phyloP scores from a whole-genome alignment of 2,113 vertebrate genomes.

The Chinchilla lanigera region DNA sequence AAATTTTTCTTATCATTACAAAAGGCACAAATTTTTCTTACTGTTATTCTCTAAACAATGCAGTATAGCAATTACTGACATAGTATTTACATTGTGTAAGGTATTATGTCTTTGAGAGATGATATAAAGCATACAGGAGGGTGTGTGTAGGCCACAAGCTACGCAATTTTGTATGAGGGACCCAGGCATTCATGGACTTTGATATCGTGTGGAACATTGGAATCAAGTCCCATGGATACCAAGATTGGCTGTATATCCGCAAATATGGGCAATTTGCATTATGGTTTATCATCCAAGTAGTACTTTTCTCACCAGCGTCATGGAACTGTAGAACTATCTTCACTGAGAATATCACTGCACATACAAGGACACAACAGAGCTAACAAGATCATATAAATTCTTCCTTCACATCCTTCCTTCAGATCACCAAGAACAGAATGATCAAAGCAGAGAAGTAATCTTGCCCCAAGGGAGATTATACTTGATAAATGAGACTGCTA shows the following conservation, averaged over 20 bases:
- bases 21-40: not conserved
- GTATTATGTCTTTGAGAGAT: too few species aligned
- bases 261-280: not conserved
- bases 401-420: not conserved
- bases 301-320: not conserved
- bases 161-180: too few species aligned
- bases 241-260: not conserved
- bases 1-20: not conserved
- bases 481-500: not conserved
- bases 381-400: not conserved
- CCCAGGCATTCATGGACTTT: not conserved
- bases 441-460: not conserved
- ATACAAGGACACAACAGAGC: not conserved
- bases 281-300: not conserved
- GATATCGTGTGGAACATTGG: not conserved
- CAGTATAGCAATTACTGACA: not conserved
- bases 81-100: not conserved
- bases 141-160: too few species aligned
- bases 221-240: not conserved
- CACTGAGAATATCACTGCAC: not conserved
- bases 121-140: not conserved
- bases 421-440: not conserved
- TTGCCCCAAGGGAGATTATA: not conserved
- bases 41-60: not conserved
- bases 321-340: not conserved